phyloP scores from a whole-genome alignment of 2,797 vertebrate genomes.

The Acridotheres tristis region DNA sequence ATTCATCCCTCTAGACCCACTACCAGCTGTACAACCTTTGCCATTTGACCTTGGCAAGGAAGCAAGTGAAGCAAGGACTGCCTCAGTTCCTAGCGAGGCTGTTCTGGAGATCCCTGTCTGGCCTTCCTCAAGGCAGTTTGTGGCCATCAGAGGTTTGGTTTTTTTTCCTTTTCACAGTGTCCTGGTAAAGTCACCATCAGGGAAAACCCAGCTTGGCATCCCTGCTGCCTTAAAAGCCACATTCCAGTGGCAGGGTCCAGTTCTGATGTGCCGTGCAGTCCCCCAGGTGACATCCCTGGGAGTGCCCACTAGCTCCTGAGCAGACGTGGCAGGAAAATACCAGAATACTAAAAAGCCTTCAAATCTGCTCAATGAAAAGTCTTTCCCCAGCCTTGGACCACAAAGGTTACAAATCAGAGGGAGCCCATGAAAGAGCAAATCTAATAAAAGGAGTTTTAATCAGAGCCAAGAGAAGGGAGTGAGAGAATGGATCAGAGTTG shows the following conservation, averaged over 20 bases:
- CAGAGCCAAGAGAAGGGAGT: not conserved
- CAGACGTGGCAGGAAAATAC: not conserved
- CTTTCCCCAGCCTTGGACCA: not conserved
- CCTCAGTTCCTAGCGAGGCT: not conserved
- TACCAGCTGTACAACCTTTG: not conserved
- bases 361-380: not conserved
- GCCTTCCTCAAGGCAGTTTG: not conserved
- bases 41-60: not conserved
- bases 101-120: not conserved
- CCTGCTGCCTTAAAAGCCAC: not conserved
- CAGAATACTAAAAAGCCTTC: not conserved
- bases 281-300: not conserved
- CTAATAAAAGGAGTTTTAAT: conserved; percentile 42
- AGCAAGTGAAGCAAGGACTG: not conserved
- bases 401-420: conserved; percentile 5
- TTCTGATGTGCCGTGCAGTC: not conserved
- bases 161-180: not conserved
- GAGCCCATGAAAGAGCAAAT: not conserved
- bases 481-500: not conserved
- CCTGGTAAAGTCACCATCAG: not conserved
- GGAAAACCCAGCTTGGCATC: not conserved
- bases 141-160: not conserved
- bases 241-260: not conserved
- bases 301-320: not conserved
- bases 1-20: not conserved